These are phyloP conservation scores for Tenrec ecaudatus DNA, from an alignment of 2,113 vertebrate genomes.

Conservation along the genomic window DNA sequence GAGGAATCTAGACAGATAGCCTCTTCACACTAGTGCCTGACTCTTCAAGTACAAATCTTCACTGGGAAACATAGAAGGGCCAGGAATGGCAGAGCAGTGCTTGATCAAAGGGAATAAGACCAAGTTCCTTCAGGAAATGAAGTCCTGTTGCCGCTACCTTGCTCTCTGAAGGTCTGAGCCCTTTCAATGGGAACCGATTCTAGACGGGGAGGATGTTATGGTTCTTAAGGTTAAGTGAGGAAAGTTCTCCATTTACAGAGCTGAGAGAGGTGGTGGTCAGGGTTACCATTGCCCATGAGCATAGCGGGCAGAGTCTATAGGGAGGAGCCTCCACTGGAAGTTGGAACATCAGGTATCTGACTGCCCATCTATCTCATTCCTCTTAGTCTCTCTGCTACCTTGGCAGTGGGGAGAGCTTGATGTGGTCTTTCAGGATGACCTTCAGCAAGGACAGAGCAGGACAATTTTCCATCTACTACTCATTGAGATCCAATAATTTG, in stretches of 20 bases:
- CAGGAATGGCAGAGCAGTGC: background rate
- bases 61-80: background rate
- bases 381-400: background rate
- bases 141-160: background rate
- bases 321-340: background rate
- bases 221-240: background rate
- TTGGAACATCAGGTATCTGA: background rate
- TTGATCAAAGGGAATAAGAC: slow-evolving; percentile 7
- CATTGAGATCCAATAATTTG: background rate
- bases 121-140: background rate
- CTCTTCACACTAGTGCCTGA: background rate
- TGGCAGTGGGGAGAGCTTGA: background rate
- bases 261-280: background rate
- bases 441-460: background rate
- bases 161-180: background rate
- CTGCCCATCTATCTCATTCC: background rate
- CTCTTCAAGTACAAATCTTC: background rate
- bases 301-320: background rate
- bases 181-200: background rate
- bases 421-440: background rate
- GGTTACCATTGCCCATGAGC: background rate
- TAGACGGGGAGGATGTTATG: background rate
- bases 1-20: background rate
- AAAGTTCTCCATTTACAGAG: background rate
- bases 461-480: background rate